Evolutionary conservation across 2,888 invertebrate species (phyloP).

Genomic region (Platycheirus rosarum): DNA sequence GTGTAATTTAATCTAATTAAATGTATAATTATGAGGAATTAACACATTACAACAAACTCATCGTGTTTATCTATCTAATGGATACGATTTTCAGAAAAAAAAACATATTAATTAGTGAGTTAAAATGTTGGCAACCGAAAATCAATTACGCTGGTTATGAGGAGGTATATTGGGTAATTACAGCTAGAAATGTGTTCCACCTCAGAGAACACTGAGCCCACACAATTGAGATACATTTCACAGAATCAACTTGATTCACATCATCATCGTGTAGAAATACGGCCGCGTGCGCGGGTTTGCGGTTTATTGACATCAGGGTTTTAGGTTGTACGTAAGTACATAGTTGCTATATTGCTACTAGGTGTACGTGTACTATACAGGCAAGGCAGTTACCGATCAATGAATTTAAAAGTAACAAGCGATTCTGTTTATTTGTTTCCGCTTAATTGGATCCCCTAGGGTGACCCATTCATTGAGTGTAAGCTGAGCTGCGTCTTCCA

Average conservation of each 20-base stretch:
- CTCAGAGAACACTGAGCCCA: conserved; percentile 29
- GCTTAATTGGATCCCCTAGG: neutral
- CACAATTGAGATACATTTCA: conserved; percentile 38
- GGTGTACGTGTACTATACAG: neutral
- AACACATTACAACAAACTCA: conserved; percentile 32
- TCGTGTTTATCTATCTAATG: conserved; percentile 37
- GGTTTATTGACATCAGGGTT: conserved; percentile 17
- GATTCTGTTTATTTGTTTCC: neutral
- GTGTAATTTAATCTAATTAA: conserved; percentile 25
- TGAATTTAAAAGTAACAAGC: conserved; percentile 3
- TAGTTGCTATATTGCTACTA: neutral
- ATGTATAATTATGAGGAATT: conserved; percentile 19
- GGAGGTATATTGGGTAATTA: conserved; percentile 31
- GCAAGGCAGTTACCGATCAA: conserved; percentile 6
- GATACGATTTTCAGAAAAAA: conserved; percentile 36
- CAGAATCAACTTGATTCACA: conserved; percentile 12
- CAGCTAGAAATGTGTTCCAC: conserved; percentile 45
- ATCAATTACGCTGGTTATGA: conserved; percentile 28
- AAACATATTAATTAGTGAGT: conserved; percentile 30
- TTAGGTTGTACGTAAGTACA: neutral
- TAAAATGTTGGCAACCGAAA: conserved; percentile 10
- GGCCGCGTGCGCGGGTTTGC: neutral
- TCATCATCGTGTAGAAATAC: neutral
- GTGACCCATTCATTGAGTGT: neutral
- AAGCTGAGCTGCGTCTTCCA: neutral